These are phyloP conservation scores for honey bee (Apis mellifera) DNA, from an alignment of 1,140 invertebrate genomes.

Conservation along the genomic window Amel_HAv3.1 CM009942.2:11419001-11419500, in stretches of 20 bases:
- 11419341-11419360: neutral
- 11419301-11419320: neutral
- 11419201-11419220: too few relatives aligned
- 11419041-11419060: neutral
- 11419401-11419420: neutral
- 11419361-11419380: neutral
- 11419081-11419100: too few relatives aligned
- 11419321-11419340: neutral
- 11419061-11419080: too few relatives aligned
- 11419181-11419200: too few relatives aligned
- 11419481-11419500: too few relatives aligned
- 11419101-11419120: too few relatives aligned
- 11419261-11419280: neutral
- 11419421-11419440: neutral
- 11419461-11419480: too few relatives aligned
- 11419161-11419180: too few relatives aligned
- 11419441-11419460: neutral
- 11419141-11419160: too few relatives aligned
- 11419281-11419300: neutral
- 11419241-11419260: too few relatives aligned
- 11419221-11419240: neutral
- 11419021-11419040: slow-evolving; percentile 27
- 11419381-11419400: neutral
- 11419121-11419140: too few relatives aligned
- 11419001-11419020: slow-evolving; percentile 4